Percentiles rank a stretch among this genome's conserved stretches.
phyloP scores from a whole-genome alignment of 1,140 invertebrate genomes.

The Andrena cerasifolii region DNA sequence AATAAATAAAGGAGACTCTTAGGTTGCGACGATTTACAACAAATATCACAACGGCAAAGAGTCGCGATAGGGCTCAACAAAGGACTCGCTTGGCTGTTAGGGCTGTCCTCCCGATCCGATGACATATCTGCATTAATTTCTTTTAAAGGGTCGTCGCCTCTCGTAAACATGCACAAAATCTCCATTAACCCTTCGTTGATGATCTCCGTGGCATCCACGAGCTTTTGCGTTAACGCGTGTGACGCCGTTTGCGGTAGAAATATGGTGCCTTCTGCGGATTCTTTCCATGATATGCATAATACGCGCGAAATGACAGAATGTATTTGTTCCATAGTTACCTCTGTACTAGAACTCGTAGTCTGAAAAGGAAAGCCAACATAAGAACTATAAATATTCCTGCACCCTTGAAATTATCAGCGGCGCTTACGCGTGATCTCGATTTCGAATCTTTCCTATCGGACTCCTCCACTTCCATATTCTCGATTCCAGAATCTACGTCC shows the following conservation, averaged over 20 bases:
- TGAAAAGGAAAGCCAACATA: conserved; percentile 60
- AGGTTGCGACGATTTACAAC: conserved; percentile 78
- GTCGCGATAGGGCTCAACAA: conserved; percentile 69
- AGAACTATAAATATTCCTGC: background rate
- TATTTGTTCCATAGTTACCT: conserved; percentile 86
- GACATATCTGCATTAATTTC: conserved; percentile 80
- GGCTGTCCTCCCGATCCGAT: conserved; percentile 80
- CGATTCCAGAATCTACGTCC: conserved; percentile 89
- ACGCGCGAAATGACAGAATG: conserved; percentile 85
- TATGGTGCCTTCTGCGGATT: conserved; percentile 83
- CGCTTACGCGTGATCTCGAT: conserved; percentile 78
- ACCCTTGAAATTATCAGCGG: background rate
- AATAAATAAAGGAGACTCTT: conserved; percentile 84
- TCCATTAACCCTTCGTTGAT: conserved; percentile 87
- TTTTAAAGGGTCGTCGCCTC: conserved; percentile 85
- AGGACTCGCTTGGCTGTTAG: conserved; percentile 76
- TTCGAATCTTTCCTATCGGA: conserved; percentile 78
- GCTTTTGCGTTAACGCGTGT: conserved; percentile 79
- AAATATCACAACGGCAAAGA: conserved; percentile 62
- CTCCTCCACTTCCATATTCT: conserved; percentile 89
- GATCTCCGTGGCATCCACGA: conserved; percentile 83
- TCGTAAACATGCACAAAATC: conserved; percentile 85
- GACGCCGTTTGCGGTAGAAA: conserved; percentile 86
- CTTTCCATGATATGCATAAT: conserved; percentile 86
- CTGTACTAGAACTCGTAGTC: conserved; percentile 83